Evolutionary conservation across 2,888 invertebrate species (phyloP), one percentile per base, ranked within the genome.

Genomic region (Boloria euphrosyne): DNA sequence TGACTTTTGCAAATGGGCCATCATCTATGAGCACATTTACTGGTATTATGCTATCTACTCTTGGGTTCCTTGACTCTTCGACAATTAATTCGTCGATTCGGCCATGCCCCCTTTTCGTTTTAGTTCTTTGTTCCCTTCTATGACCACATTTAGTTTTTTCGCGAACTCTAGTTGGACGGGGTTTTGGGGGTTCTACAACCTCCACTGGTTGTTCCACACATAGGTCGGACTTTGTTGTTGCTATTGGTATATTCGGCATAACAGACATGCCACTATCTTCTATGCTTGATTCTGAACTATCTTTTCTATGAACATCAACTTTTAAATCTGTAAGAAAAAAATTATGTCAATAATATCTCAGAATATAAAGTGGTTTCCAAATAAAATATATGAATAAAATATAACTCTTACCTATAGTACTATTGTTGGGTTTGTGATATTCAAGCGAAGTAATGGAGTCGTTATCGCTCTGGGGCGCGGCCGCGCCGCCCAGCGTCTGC

Each of bases 221-320:
- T 68, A 85, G 83, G 80, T 89, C 91, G 22, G 84, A 86, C 75
- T 86, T 89, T 17, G 86, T 89, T 13, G 80, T 81, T 46, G 88
- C 84, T 3, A 82, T 81, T 4, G 81, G 76, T 55, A 88, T 89
- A 3, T 83, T 74, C 54, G 87, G 86, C 72, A 93, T 93, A 2
- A 87, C 75, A 27, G 93, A 92, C 53, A 92, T 88, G 31, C 93
- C 92, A 65, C 92, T 89, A 72, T 95, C 94, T 71, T 96, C 96
- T 80, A 96, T 96, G 75, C 96, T 96, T 71, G 97, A 97, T 85
- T 96, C 97, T 0, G 97, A 97, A 79, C 97, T 97, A 83, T 97
- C 97, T 83, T 97, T 97, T 67, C 97, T 94, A 89, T 98, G 98
- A 63, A 98, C 97, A 88, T 98, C 98, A 67, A 97, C 98, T 93